These are phyloP conservation scores for Brachycybe producta DNA, from an alignment of 2,888 invertebrate genomes.

Conservation along the genomic window DNA sequence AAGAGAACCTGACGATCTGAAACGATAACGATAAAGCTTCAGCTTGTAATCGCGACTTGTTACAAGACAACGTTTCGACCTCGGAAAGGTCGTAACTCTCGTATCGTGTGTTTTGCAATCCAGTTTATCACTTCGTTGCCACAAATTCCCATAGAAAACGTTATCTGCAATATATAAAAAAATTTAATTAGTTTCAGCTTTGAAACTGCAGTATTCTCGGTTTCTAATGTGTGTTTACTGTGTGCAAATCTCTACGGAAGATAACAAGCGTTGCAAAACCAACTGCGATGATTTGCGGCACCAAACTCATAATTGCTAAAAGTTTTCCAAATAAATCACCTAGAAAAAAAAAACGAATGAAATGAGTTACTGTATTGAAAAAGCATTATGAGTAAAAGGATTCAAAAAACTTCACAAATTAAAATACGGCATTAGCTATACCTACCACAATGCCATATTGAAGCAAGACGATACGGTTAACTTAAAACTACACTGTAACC, in stretches of 20 bases:
- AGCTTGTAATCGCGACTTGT: not conserved
- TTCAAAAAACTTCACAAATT: no score
- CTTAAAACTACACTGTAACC: not conserved
- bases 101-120: constrained; percentile 63
- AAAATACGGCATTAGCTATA: no score
- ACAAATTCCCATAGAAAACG: constrained; percentile 64
- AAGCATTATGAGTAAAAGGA: not conserved
- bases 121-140: constrained; percentile 66
- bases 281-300: constrained; percentile 68
- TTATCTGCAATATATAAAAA: constrained; percentile 50
- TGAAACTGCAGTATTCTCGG: not conserved
- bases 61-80: constrained; percentile 23
- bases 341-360: constrained; percentile 39
- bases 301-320: constrained; percentile 65
- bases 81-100: constrained; percentile 57
- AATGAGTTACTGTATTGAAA: constrained; percentile 6
- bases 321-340: constrained; percentile 71
- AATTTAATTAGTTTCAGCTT: constrained; percentile 13
- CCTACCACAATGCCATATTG: no score
- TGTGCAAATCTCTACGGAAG: constrained; percentile 80
- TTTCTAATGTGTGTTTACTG: constrained; percentile 46
- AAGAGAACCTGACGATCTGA: constrained; percentile 38
- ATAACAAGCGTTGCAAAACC: constrained; percentile 71
- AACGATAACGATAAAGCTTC: constrained; percentile 18
- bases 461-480: not conserved